phyloP scores from a whole-genome alignment of 2,888 invertebrate genomes.

The Onthophagus sagittarius region DNA sequence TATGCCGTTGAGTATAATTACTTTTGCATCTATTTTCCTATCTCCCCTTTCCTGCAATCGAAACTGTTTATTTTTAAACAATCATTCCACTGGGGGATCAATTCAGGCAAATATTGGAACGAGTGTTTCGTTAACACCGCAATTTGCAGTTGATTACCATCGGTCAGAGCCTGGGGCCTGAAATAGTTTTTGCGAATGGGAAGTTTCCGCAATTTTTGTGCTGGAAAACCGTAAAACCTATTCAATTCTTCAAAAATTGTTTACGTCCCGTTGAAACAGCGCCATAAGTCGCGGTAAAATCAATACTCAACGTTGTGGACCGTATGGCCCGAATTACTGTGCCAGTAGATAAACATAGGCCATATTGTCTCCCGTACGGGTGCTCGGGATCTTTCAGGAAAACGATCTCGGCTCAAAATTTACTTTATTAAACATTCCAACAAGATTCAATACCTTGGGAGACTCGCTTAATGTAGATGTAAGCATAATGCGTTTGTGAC shows the following conservation, averaged over 20 bases:
- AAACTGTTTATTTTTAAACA: background rate
- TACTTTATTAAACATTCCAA: background rate
- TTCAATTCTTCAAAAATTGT: background rate
- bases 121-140: background rate
- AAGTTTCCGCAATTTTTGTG: no score
- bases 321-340: background rate
- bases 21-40: no score
- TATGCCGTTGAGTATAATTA: no score
- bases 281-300: background rate
- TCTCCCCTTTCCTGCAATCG: background rate
- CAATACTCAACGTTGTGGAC: background rate
- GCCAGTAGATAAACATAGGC: background rate
- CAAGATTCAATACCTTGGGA: background rate
- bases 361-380: background rate
- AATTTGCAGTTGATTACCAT: background rate
- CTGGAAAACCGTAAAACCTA: background rate
- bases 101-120: background rate
- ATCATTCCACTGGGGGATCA: background rate
- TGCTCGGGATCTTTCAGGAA: background rate
- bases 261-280: background rate
- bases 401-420: background rate
- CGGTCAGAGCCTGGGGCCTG: background rate
- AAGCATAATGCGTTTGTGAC: background rate
- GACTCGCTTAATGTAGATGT: background rate
- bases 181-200: no score